phyloP scores from a whole-genome alignment of 2,113 vertebrate species.

The Rhinoderma darwinii region DNA sequence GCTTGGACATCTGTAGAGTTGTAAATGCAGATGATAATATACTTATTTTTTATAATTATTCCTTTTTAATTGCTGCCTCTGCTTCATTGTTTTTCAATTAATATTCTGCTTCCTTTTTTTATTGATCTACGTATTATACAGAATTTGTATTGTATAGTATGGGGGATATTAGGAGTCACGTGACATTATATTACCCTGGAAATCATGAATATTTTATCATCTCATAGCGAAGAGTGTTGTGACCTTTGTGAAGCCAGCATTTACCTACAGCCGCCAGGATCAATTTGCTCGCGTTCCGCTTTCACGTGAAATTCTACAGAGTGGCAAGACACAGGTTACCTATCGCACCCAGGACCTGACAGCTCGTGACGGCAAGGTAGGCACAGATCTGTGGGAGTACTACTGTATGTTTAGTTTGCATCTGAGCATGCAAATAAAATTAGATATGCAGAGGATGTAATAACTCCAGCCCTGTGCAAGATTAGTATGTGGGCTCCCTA shows the following conservation, averaged over 20 bases:
- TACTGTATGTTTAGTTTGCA: background rate
- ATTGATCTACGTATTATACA: too few relatives aligned
- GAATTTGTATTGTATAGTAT: too few relatives aligned
- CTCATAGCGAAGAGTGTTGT: constrained; percentile 86
- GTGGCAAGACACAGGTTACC: constrained; percentile 86
- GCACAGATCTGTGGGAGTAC: constrained; percentile 16
- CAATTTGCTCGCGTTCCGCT: constrained; percentile 87
- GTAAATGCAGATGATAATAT: too few relatives aligned
- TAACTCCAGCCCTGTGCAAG: too few relatives aligned
- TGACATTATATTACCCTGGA: background rate
- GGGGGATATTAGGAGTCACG: background rate
- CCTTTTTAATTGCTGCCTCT: too few relatives aligned
- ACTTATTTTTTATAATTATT: too few relatives aligned
- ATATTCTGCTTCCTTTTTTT: too few relatives aligned
- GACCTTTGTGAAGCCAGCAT: constrained; percentile 86
- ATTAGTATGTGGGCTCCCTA: too few relatives aligned
- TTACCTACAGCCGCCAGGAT: constrained; percentile 82
- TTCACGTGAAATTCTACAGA: constrained; percentile 83
- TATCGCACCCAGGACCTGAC: constrained; percentile 88
- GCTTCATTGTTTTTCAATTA: too few relatives aligned
- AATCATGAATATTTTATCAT: background rate
- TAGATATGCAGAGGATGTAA: background rate
- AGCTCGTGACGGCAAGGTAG: constrained; percentile 87
- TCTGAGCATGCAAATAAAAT: background rate
- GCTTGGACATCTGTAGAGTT: too few relatives aligned